Evolutionary conservation across 2,797 vertebrate genomes (phyloP).

Genomic region (Danionella dracula): DNA sequence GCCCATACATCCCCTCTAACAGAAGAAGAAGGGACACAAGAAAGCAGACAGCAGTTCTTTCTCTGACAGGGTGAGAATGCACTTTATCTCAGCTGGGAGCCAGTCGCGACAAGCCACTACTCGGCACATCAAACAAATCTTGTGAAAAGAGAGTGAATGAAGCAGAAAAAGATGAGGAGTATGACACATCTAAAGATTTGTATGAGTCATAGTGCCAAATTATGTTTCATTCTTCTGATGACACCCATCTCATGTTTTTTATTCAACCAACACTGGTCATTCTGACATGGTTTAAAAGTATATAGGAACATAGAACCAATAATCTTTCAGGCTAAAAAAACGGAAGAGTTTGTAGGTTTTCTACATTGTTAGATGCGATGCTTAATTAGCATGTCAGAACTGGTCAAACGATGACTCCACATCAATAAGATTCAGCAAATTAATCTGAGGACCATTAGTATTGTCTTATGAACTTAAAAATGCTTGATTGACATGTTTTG

Average conservation of each 20-base stretch:
- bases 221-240: background rate
- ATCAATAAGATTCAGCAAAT: no score
- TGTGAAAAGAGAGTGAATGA: background rate
- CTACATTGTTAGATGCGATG: no score
- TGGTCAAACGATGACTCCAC: no score
- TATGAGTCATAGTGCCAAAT: background rate
- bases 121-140: background rate
- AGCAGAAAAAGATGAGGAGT: background rate
- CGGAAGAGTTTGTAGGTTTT: no score
- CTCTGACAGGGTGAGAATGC: background rate
- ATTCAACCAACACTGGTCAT: background rate
- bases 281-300: background rate
- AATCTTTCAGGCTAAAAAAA: background rate
- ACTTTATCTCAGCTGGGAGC: background rate
- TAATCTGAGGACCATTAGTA: no score
- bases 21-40: background rate
- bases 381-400: no score
- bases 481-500: no score
- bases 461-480: no score
- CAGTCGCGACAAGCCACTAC: background rate
- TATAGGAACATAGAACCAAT: background rate
- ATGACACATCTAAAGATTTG: background rate
- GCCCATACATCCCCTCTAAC: background rate
- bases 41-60: background rate
- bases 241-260: background rate